These are phyloP conservation scores for Oenanthe melanoleuca DNA, from an alignment of 2,113 vertebrate species.

Conservation along the genomic window DNA sequence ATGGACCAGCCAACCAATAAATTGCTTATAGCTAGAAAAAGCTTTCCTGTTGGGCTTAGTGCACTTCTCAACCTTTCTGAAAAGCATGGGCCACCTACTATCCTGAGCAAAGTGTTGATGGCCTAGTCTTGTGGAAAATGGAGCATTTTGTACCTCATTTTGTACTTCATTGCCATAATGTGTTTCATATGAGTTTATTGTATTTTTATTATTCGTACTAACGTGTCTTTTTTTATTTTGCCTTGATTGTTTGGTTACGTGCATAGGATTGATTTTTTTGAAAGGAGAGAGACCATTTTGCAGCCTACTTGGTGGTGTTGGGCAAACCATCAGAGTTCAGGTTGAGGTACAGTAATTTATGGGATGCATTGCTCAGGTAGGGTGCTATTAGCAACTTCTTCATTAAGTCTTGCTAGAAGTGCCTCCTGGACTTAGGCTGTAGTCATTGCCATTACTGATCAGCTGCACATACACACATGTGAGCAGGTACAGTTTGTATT, in stretches of 20 bases:
- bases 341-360: background rate
- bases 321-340: background rate
- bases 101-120: background rate
- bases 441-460: background rate
- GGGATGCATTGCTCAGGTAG: background rate
- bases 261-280: background rate
- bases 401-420: background rate
- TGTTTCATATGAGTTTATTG: background rate
- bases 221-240: background rate
- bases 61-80: background rate
- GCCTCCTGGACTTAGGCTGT: background rate
- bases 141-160: background rate
- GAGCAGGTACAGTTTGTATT: background rate
- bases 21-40: background rate
- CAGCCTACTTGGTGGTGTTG: background rate
- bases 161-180: background rate
- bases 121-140: background rate
- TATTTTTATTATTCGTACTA: background rate
- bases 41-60: background rate
- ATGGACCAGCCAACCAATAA: background rate
- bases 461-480: background rate
- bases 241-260: background rate
- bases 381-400: background rate
- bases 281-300: background rate
- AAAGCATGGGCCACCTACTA: background rate